phyloP scores from a whole-genome alignment of 2,797 vertebrate genomes.

The Chiloscyllium punctatum region DNA sequence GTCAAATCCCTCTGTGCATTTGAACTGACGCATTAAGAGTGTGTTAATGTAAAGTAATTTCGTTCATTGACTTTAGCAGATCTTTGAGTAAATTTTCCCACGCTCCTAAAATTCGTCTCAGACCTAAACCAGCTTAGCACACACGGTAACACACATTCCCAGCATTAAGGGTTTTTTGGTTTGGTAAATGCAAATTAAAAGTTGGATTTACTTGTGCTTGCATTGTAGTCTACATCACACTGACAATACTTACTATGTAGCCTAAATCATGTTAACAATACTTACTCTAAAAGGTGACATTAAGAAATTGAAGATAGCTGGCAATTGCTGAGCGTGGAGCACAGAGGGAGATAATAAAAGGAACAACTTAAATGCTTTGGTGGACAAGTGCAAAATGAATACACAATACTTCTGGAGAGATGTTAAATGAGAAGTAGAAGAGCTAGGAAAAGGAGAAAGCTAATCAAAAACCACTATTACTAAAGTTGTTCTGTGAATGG shows the following conservation, averaged over 20 bases:
- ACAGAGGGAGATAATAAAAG: not conserved
- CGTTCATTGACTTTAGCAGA: not conserved
- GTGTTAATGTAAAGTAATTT: not conserved
- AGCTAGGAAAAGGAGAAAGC: not conserved
- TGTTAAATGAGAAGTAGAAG: not conserved
- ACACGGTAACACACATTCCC: not conserved
- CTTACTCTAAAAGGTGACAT: conserved; percentile 10
- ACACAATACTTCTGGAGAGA: not conserved
- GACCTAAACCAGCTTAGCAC: not conserved
- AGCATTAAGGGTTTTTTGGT: not conserved
- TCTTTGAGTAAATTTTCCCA: not conserved
- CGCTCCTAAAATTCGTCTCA: not conserved
- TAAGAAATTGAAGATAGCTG: not conserved
- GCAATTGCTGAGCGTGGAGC: not conserved
- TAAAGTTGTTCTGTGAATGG: not conserved
- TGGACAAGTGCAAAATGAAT: not conserved
- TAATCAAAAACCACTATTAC: not conserved
- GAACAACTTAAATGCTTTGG: not conserved
- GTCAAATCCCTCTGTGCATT: not conserved
- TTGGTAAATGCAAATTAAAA: conserved; percentile 6
- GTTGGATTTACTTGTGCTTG: not conserved
- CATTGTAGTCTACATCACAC: not conserved
- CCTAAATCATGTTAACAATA: not conserved
- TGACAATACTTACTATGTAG: not conserved
- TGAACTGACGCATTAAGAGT: not conserved